phyloP scores from a whole-genome alignment of 2,888 invertebrate genomes.

The Leucophenga maculata region DNA sequence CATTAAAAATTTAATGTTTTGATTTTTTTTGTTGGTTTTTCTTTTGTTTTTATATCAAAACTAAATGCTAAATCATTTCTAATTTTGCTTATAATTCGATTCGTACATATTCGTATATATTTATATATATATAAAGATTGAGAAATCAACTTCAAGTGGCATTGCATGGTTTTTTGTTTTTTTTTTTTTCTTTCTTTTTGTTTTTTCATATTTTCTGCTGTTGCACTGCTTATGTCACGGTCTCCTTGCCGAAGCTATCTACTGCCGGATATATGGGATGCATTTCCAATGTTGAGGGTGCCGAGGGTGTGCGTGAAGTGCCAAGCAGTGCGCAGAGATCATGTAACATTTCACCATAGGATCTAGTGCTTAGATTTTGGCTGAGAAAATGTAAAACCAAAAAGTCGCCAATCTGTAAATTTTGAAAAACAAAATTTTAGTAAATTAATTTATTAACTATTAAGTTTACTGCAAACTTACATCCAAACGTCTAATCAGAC shows the following conservation, averaged over 20 bases:
- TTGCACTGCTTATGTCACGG: conserved; percentile 79
- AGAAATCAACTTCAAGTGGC: conserved; percentile 65
- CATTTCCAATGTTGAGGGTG: conserved; percentile 90
- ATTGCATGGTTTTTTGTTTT: too few species aligned
- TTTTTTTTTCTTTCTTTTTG: too few species aligned
- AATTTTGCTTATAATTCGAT: not conserved
- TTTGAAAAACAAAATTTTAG: not conserved
- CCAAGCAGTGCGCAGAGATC: conserved; percentile 76
- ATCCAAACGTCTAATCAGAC: conserved; percentile 86
- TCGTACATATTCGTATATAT: not conserved
- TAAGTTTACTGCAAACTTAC: conserved; percentile 71
- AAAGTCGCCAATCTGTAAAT: conserved; percentile 88
- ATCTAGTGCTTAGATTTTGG: conserved; percentile 88
- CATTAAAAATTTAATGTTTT: conserved; percentile 8
- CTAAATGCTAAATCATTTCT: conserved; percentile 16
- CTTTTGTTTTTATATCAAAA: conserved; percentile 6
- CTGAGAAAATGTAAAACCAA: conserved; percentile 86
- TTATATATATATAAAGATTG: conserved; percentile 48
- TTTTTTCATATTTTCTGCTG: conserved; percentile 36
- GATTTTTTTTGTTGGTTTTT: not conserved
- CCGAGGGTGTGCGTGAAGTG: conserved; percentile 85
- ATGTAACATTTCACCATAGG: conserved; percentile 85
- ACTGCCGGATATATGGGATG: conserved; percentile 85
- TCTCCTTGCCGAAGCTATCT: conserved; percentile 83
- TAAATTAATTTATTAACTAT: not conserved